Conservation (phyloP, 1,140 invertebrate species). For the Gryon sp. region DNA sequence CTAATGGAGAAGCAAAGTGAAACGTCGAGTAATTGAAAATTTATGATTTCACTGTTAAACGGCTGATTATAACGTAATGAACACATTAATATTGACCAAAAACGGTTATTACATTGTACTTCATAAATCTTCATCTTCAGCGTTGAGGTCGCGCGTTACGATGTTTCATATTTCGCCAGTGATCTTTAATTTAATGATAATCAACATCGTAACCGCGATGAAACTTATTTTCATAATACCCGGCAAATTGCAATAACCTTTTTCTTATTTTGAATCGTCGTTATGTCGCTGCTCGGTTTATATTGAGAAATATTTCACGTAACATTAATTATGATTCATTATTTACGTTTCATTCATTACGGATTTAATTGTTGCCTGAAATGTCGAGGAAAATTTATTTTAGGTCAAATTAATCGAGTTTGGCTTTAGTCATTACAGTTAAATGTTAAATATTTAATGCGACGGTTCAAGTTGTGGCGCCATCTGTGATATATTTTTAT, state of each 20-base stretch:
- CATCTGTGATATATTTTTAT: too few relatives aligned
- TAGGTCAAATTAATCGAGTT: too few relatives aligned
- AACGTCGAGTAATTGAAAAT: conserved; percentile 48
- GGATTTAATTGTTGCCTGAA: too few relatives aligned
- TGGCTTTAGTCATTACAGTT: too few relatives aligned
- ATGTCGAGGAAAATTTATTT: too few relatives aligned
- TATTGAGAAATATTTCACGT: too few relatives aligned
- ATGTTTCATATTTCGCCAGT: conserved; percentile 8
- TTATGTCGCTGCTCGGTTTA: too few relatives aligned
- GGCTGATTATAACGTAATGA: conserved; percentile 41
- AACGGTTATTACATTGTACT: conserved; percentile 47
- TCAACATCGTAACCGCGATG: conserved; percentile 11
- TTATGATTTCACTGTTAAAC: conserved; percentile 40
- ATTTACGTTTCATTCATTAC: too few relatives aligned
- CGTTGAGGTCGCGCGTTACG: conserved; percentile 21
- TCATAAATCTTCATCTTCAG: conserved; percentile 48
- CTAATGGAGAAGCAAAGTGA: conserved; percentile 46
- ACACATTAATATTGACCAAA: conserved; percentile 46
- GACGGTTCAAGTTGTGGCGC: too few relatives aligned
- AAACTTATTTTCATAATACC: not conserved
- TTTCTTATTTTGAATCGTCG: too few relatives aligned
- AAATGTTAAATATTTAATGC: too few relatives aligned
- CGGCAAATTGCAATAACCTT: conserved; percentile 3
- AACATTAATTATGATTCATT: too few relatives aligned
- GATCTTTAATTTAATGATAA: conserved; percentile 45